These are phyloP conservation scores for Tetrapedia diversipes DNA, from an alignment of 2,888 invertebrate species.

Conservation along the genomic window DNA sequence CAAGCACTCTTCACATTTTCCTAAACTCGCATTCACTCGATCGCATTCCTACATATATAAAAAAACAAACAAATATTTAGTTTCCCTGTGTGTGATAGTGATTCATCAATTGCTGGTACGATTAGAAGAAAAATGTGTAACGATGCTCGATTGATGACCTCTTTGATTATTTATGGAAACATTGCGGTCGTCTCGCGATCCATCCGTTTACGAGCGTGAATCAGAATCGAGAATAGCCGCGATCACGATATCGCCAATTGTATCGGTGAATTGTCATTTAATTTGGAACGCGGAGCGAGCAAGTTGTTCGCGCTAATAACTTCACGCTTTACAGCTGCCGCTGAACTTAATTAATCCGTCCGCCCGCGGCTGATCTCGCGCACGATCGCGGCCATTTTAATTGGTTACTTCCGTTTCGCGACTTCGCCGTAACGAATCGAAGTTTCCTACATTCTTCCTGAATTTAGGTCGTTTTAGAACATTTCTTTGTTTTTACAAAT, in stretches of 20 bases:
- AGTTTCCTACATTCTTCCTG: not conserved
- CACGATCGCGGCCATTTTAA: slow-evolving; percentile 24
- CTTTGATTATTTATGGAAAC: slow-evolving; percentile 31
- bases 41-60: no score
- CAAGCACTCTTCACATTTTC: no score
- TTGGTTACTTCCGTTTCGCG: slow-evolving; percentile 14
- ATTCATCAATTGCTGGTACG: no score
- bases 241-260: slow-evolving; percentile 68
- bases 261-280: slow-evolving; percentile 67
- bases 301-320: slow-evolving; percentile 68
- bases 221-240: slow-evolving; percentile 71
- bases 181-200: slow-evolving; percentile 17
- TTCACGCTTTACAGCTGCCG: slow-evolving; percentile 48
- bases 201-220: slow-evolving; percentile 49
- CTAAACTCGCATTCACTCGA: no score
- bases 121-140: no score
- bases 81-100: no score
- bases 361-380: slow-evolving; percentile 27
- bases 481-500: no score
- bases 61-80: no score
- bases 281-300: slow-evolving; percentile 43
- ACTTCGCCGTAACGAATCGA: not conserved
- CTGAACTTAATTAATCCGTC: slow-evolving; percentile 52
- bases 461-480: not conserved
- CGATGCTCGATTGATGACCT: not conserved